Base-by-base conservation (phyloP, 2,113 vertebrate species). In the Microtus pennsylvanicus region DNA sequence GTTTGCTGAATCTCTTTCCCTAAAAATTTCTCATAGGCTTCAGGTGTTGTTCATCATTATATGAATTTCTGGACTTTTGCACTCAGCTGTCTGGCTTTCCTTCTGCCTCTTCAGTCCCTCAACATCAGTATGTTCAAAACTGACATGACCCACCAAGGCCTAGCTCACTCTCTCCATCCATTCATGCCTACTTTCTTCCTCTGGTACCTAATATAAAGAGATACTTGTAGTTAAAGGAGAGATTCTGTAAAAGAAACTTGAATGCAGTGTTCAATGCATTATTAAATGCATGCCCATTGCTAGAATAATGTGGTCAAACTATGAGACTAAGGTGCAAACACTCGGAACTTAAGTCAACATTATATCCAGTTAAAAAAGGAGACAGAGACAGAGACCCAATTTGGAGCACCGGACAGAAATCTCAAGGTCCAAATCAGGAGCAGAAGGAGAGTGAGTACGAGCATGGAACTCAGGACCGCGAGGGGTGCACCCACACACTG, bases 61-160 rank as follows among this genome's bases (percentile, higher is more conserved):
- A 1, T 52, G 26, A 72, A 6, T n/a, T 87, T 47, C 30, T 70
- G 8, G 28, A 2, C 52, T 6, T 4, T 9, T 45, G 0, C 22
- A 0, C 47, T 52, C 1, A 14, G 28, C 33, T 33, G 52, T 61
- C 22, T 47, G 0, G 10, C 9, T 65, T 16, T 30, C 7, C 28
- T 4, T 50, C 33, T 0, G 0, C 3, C 16, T 5, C 35, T 52
- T 12, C 42, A 12, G 1, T 50, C 30, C n/a, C 63, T 76, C 65
- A 88, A 8, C 52, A 5, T 74, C 22, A 13, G 0, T 38, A 2
- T 58, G 19, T 69, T 93, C 47, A 69, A 72, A 65, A 77, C 35
- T 47, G 35, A 74, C 16, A 67, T 33, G 19, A 8, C 65, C 45
- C 65, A 90, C 63, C 52, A 17, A 45, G 74, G 24, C 14, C 4